Percentiles rank a stretch among this genome's conserved stretches.
Conservation (phyloP, 2,797 vertebrate species). For the Ciconia nigra region DNA sequence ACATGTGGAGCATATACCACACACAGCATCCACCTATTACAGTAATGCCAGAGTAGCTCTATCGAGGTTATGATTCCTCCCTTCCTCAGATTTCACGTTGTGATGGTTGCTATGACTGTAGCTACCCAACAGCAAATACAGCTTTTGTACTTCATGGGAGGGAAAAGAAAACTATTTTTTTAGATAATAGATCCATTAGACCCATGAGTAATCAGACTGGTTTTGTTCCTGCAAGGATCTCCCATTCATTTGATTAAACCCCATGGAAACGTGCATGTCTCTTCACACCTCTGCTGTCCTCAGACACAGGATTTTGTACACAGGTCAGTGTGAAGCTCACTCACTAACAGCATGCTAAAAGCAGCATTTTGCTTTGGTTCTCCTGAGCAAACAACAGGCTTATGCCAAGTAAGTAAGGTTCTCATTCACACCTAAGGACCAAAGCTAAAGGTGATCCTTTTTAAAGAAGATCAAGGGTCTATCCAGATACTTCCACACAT, state of each 20-base stretch:
- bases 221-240: not conserved
- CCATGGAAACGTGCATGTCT: not conserved
- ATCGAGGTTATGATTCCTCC: not conserved
- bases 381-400: not conserved
- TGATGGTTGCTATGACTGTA: conserved; percentile 27
- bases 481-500: not conserved
- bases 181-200: not conserved
- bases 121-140: not conserved
- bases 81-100: not conserved
- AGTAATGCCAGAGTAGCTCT: not conserved
- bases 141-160: not conserved
- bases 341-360: not conserved
- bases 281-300: not conserved
- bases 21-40: not conserved
- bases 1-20: not conserved
- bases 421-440: not conserved
- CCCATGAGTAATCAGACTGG: not conserved
- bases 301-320: not conserved
- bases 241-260: not conserved
- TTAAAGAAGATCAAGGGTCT: not conserved
- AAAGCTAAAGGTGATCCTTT: not conserved
- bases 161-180: not conserved
- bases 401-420: not conserved
- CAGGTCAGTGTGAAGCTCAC: not conserved
- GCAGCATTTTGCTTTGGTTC: not conserved